Conservation (phyloP, 1,140 invertebrate genomes). For the Drosophila repleta region DNA sequence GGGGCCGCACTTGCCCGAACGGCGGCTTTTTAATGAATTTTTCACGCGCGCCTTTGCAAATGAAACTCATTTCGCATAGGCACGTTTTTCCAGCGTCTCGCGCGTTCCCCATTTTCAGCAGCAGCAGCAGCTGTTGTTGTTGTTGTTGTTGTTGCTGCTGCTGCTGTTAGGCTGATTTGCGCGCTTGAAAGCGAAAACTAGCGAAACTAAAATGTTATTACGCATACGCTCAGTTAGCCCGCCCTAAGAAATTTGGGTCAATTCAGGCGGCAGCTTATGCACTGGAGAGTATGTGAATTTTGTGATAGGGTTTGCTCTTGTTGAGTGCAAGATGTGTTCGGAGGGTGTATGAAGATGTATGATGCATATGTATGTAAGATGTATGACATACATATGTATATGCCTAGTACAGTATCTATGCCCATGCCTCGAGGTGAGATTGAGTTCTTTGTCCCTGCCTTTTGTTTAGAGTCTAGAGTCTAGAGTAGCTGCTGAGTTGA, state of each 20-base stretch:
- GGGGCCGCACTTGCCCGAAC: constrained; percentile 31
- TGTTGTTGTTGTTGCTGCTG: constrained; percentile 31
- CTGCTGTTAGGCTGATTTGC: constrained; percentile 64
- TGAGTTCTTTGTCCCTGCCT: no score
- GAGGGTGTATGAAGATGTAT: no score
- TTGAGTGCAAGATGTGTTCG: no score
- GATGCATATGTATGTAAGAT: no score
- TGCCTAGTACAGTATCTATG: no score
- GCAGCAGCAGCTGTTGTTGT: constrained; percentile 18
- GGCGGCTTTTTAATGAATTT: constrained; percentile 76
- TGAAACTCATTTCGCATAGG: constrained; percentile 79
- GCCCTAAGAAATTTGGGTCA: constrained; percentile 63
- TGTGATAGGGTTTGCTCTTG: not conserved
- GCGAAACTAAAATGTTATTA: constrained; percentile 80
- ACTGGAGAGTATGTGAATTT: constrained; percentile 1
- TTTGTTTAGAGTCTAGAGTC: no score
- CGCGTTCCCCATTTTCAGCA: constrained; percentile 1
- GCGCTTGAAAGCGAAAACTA: constrained; percentile 78
- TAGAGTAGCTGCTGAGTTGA: no score
- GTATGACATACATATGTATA: no score
- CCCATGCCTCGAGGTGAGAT: no score
- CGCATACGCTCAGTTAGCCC: constrained; percentile 70
- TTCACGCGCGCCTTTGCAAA: constrained; percentile 77
- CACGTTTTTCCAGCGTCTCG: constrained; percentile 60
- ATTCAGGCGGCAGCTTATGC: constrained; percentile 43